Evolutionary conservation across 1,140 invertebrate genomes (phyloP).

Genomic region (Drosophila orena): DNA sequence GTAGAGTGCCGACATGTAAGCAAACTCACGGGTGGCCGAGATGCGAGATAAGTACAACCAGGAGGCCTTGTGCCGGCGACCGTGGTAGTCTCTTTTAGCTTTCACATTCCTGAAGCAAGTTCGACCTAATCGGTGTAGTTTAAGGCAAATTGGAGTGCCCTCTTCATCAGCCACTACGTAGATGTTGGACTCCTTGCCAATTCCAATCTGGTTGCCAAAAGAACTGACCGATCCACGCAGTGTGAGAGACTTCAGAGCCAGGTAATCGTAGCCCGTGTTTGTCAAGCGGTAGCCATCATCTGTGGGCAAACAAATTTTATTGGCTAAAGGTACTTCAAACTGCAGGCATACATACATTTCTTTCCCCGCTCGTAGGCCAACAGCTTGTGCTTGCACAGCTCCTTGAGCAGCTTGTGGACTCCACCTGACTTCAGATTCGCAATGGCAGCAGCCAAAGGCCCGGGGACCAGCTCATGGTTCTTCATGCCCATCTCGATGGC

Average conservation of each 20-base stretch:
- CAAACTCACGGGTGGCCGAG: constrained; percentile 98
- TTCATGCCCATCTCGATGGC: constrained; percentile 99
- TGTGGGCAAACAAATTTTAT: constrained; percentile 78
- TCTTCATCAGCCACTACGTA: constrained; percentile 94
- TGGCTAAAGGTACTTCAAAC: background rate
- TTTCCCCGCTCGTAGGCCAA: constrained; percentile 97
- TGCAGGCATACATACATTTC: constrained; percentile 89
- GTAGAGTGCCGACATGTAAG: constrained; percentile 98
- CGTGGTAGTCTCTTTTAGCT: constrained; percentile 98
- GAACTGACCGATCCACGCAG: constrained; percentile 91
- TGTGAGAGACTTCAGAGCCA: constrained; percentile 95
- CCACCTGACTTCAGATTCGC: constrained; percentile 97
- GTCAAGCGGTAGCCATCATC: constrained; percentile 98
- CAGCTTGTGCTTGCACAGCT: constrained; percentile 95
- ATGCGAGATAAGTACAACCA: constrained; percentile 99
- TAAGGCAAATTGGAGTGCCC: constrained; percentile 91
- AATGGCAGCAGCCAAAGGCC: constrained; percentile 95
- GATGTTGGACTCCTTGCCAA: constrained; percentile 99
- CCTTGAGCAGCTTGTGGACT: constrained; percentile 95
- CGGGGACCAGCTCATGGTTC: constrained; percentile 98
- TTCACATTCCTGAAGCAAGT: constrained; percentile 99
- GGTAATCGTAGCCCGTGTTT: constrained; percentile 98
- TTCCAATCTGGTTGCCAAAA: constrained; percentile 99
- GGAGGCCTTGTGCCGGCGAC: constrained; percentile 93
- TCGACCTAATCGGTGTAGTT: constrained; percentile 96